Conservation (phyloP, 2,113 vertebrate genomes). For the Stegostoma tigrinum region DNA sequence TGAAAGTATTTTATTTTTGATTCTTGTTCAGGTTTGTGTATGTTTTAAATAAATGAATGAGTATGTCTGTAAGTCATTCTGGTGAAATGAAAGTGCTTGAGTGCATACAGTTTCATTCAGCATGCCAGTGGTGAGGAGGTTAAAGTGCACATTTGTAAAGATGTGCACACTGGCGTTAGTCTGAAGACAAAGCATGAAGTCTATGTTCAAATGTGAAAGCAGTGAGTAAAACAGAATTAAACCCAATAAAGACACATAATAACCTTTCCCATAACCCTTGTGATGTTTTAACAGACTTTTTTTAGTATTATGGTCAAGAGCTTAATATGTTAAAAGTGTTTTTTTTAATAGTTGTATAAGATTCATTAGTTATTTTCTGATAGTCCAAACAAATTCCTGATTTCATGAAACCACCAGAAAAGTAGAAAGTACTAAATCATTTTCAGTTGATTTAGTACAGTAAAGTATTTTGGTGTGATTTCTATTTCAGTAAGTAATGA, state of each 20-base stretch:
- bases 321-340: neutral
- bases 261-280: slow-evolving; percentile 29
- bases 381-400: neutral
- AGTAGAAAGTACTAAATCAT: neutral
- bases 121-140: neutral
- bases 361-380: neutral
- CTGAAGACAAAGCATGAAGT: neutral
- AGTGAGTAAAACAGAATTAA: neutral
- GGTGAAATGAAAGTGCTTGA: neutral
- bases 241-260: neutral
- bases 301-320: neutral
- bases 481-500: neutral
- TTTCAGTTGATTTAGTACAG: neutral
- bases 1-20: neutral
- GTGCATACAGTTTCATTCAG: neutral
- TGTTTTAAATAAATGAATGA: neutral
- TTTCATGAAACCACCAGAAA: neutral
- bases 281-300: neutral
- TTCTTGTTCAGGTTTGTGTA: neutral
- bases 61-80: neutral
- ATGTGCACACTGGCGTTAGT: neutral
- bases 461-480: neutral
- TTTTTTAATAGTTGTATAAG: neutral
- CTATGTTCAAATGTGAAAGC: slow-evolving; percentile 1
- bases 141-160: slow-evolving; percentile 30